Conservation (phyloP, 2,113 vertebrate genomes). For the Siphamia tubifer region DNA sequence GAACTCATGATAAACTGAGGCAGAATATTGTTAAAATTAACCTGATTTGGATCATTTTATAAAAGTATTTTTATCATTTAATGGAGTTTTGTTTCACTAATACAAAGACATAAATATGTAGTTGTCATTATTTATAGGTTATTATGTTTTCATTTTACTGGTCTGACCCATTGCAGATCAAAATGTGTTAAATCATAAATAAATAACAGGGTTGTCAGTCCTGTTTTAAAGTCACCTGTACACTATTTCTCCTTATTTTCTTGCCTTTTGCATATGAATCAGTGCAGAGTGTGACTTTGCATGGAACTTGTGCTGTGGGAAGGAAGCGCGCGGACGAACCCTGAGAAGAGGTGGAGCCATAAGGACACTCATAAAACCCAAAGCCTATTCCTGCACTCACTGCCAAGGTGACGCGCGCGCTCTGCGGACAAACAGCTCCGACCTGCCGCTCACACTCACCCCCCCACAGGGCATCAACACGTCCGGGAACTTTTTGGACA, state of each 20-base stretch:
- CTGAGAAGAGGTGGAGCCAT: conserved; percentile 54
- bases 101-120: no score
- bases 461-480: conserved; percentile 30
- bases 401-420: conserved; percentile 61
- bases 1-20: no score
- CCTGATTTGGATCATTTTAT: no score
- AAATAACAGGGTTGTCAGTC: no score
- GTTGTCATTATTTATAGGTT: no score
- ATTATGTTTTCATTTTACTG: no score
- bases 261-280: conserved; percentile 41
- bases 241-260: conserved; percentile 30
- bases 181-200: no score
- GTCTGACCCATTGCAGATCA: no score
- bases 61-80: no score
- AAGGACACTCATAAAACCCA: conserved; percentile 52
- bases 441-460: not conserved
- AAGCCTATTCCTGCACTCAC: conserved; percentile 46
- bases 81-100: no score
- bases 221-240: not conserved
- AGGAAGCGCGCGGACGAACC: conserved; percentile 15
- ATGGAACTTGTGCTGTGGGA: conserved; percentile 19
- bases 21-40: no score
- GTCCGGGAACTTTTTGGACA: not conserved
- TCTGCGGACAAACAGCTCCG: conserved; percentile 21
- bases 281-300: conserved; percentile 37